Evolutionary conservation across 2,113 vertebrate species (phyloP), one percentile per base, ranked within the genome.

Genomic region (Romanogobio albipinnatus): DNA sequence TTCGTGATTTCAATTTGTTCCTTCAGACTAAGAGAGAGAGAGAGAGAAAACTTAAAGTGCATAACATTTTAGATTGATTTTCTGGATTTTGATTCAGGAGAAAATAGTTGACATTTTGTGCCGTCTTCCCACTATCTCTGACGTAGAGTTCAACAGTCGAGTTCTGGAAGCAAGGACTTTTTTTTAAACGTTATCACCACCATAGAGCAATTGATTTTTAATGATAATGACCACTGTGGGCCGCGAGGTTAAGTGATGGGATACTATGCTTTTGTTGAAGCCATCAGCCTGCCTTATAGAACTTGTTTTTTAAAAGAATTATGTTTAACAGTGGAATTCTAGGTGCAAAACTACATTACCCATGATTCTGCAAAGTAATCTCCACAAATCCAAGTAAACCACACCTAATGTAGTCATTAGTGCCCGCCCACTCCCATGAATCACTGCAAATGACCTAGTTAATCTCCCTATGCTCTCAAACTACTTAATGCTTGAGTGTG

Each of bases 21-120:
- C 87, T 91, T 95, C 85, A 95, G 86, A 87, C 95, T 95, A 79
- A 15, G 88, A 76, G 15, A 8, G 70, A 76, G 15, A 8, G 70
- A 68, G 17, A 82, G 81, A 24, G 87, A 79, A 81, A 56, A 22
- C 5, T 36, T 26, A 4, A 73, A 13, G 36, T 22, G 14, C 39
- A 9, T 0, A 66, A 66, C 29, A 66, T 17, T 9, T 9, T 7
- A 7, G 1, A 68, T 5, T 5, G 0, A 26, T 26, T 26, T 61
- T 61, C 9, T 24, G 22, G 36, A 39, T n/a, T 49, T 45, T 49
- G 15, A 19, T 75, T 51, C 2, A 1, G 9, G 39, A 71, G 39
- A 73, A 73, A 73, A 13, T 9, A 10, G 19, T 11, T 71, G 33
- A n/a, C 68, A 43, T 71, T n/a, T n/a, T 71, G 14, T 73, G n/a